A percentile compares a stretch with the other conserved stretches of the same genome.
phyloP scores from a whole-genome alignment of 2,113 vertebrate genomes.

The Solea senegalensis region DNA sequence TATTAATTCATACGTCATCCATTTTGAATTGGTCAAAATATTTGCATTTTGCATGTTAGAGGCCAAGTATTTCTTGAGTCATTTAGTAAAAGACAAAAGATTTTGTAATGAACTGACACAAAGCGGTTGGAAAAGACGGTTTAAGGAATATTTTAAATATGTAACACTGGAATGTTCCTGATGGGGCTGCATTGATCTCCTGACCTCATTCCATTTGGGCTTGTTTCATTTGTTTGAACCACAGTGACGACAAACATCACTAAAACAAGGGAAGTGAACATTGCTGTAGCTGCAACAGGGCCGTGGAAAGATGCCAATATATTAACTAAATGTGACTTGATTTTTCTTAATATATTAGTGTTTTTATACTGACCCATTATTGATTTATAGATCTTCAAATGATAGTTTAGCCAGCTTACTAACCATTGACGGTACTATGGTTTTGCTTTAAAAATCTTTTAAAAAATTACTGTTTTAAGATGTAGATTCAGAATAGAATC shows the following conservation, averaged over 20 bases:
- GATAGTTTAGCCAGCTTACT: neutral
- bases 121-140: neutral
- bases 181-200: conserved; percentile 25
- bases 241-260: conserved; percentile 6
- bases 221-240: neutral
- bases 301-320: neutral
- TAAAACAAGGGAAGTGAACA: conserved; percentile 6
- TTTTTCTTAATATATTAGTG: neutral
- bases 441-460: too few species aligned
- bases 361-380: neutral
- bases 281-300: neutral
- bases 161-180: conserved; percentile 10
- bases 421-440: neutral
- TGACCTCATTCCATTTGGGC: conserved; percentile 24
- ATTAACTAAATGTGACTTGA: neutral
- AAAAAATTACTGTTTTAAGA: too few species aligned
- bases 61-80: neutral
- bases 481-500: too few species aligned
- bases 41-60: neutral
- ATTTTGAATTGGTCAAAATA: neutral
- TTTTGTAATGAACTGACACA: neutral
- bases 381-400: neutral
- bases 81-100: conserved; percentile 1
- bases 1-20: neutral
- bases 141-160: neutral